Percentiles rank a stretch among this genome's conserved stretches.
Conservation (phyloP, 2,113 vertebrate species). For the Oncorhynchus nerka region DNA sequence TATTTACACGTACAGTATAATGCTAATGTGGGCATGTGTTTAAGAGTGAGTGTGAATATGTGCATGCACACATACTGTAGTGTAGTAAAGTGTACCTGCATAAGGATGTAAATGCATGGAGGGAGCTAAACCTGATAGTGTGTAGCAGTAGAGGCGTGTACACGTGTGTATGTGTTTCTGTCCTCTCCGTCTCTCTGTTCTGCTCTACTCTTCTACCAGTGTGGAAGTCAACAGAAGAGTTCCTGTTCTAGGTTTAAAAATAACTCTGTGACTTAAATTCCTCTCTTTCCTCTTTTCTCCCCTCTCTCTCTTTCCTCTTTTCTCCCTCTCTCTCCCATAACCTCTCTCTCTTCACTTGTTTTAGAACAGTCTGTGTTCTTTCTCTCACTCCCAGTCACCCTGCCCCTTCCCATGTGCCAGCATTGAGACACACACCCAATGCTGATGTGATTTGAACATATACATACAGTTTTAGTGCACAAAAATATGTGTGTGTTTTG, state of each 20-base stretch:
- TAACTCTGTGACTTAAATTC: conserved; percentile 65
- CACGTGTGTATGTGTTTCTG: conserved; percentile 9
- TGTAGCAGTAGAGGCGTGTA: neutral
- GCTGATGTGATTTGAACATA: neutral
- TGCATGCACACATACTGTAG: conserved; percentile 15
- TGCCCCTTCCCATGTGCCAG: neutral
- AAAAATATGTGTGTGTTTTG: neutral
- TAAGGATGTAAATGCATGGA: neutral
- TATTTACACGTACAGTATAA: neutral
- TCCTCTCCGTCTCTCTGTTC: conserved; percentile 14
- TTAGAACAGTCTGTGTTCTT: conserved; percentile 5
- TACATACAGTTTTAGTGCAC: neutral
- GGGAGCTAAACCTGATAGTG: too few relatives aligned
- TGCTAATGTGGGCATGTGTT: neutral
- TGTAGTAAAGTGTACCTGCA: conserved; percentile 1
- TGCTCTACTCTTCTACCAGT: conserved; percentile 28
- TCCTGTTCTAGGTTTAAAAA: conserved; percentile 73
- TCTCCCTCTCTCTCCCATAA: conserved; percentile 3
- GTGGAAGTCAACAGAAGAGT: conserved; percentile 67
- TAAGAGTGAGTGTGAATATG: conserved; percentile 6
- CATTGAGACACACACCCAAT: neutral
- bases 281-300: conserved; percentile 23
- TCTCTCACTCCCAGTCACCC: neutral
- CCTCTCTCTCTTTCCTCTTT: conserved; percentile 15
- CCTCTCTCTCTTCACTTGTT: conserved; percentile 22